Evolutionary conservation across 2,888 invertebrate species (phyloP).

Genomic region (Keiferia lycopersicella): DNA sequence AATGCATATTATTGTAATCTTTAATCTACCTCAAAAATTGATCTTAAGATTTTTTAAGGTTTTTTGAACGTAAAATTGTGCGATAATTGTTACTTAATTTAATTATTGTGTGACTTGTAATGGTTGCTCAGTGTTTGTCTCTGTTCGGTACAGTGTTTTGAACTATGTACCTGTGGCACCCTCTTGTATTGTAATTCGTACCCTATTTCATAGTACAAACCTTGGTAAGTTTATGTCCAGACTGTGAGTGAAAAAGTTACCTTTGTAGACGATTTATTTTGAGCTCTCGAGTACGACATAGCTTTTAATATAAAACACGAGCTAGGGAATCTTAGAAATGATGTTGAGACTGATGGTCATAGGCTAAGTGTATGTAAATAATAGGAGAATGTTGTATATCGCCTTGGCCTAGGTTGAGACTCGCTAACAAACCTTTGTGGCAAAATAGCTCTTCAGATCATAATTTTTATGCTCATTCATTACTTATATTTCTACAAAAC

Average conservation of each 20-base stretch:
- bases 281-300: constrained; percentile 68
- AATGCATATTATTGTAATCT: constrained; percentile 75
- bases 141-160: constrained; percentile 61
- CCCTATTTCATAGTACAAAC: constrained; percentile 57
- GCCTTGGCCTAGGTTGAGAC: constrained; percentile 79
- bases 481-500: constrained; percentile 49
- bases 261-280: constrained; percentile 67
- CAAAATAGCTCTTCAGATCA: constrained; percentile 56
- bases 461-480: constrained; percentile 15
- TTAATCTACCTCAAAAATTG: constrained; percentile 78
- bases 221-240: constrained; percentile 57
- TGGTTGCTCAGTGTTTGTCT: constrained; percentile 72
- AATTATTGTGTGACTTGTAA: constrained; percentile 69
- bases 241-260: constrained; percentile 77
- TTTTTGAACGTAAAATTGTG: constrained; percentile 64
- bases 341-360: constrained; percentile 79
- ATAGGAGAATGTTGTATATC: constrained; percentile 76
- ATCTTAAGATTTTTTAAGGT: constrained; percentile 78
- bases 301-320: constrained; percentile 68
- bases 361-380: constrained; percentile 80
- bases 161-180: constrained; percentile 64
- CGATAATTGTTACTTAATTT: constrained; percentile 80
- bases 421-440: constrained; percentile 65
- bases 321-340: constrained; percentile 70
- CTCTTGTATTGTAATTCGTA: constrained; percentile 51